Evolutionary conservation across 2,888 invertebrate species (phyloP).

Genomic region (Drosophila rubida): DNA sequence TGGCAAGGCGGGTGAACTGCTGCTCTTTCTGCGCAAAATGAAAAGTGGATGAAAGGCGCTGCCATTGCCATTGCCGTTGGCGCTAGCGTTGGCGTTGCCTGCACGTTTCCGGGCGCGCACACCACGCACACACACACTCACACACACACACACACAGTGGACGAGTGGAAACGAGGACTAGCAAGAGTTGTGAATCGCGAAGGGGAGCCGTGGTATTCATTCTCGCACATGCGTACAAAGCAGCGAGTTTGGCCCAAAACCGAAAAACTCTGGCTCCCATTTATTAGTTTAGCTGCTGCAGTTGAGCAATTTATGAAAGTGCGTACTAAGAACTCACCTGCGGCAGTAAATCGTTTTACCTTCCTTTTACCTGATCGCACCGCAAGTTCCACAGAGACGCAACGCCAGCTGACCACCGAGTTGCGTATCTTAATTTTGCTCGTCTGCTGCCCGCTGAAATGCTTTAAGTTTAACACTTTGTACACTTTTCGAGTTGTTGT

Average conservation of each 20-base stretch:
- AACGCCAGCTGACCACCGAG: conserved; percentile 1
- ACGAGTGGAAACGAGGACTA: conserved; percentile 73
- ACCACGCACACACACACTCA: conserved; percentile 22
- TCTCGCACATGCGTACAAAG: conserved; percentile 71
- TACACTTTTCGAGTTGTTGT: conserved; percentile 16
- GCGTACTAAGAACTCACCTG: conserved; percentile 52
- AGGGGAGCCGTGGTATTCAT: conserved; percentile 24
- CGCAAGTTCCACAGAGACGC: conserved; percentile 2
- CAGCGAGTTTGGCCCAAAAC: conserved; percentile 16
- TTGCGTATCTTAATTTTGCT: not conserved
- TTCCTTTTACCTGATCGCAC: conserved; percentile 18
- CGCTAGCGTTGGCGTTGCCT: conserved; percentile 40
- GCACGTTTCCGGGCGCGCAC: conserved; percentile 68
- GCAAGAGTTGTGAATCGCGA: conserved; percentile 1
- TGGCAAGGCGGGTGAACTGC: conserved; percentile 1
- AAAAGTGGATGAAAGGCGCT: conserved; percentile 81
- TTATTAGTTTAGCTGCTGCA: conserved; percentile 28
- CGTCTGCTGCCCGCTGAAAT: not conserved
- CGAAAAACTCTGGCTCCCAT: conserved; percentile 32
- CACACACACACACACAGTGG: conserved; percentile 9
- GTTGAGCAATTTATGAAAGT: conserved; percentile 41
- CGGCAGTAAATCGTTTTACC: conserved; percentile 19
- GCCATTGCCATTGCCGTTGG: conserved; percentile 22
- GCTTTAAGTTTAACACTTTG: conserved; percentile 25
- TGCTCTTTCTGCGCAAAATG: conserved; percentile 68